These are phyloP conservation scores for Desoria tigrina DNA, from an alignment of 2,888 invertebrate genomes.

Conservation along the genomic window DNA sequence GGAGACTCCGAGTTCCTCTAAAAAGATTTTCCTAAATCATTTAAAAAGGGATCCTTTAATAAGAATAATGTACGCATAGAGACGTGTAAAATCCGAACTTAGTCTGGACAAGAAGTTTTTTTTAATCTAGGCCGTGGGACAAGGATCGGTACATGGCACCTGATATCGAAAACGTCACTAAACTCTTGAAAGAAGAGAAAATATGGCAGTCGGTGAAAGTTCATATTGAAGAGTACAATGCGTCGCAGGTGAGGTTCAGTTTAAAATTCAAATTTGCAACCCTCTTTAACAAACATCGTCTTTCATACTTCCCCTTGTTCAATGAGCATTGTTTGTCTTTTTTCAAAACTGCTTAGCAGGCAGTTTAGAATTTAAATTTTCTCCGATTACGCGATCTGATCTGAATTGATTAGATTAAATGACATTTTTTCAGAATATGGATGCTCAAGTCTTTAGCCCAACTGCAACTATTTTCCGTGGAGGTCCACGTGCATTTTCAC, in stretches of 20 bases:
- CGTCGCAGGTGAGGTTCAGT: constrained; percentile 55
- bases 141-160: constrained; percentile 68
- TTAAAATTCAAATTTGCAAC: background rate
- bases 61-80: no score
- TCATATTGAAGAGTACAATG: constrained; percentile 58
- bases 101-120: background rate
- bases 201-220: constrained; percentile 62
- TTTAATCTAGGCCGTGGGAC: constrained; percentile 61
- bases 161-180: constrained; percentile 65
- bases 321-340: no score
- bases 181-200: constrained; percentile 60
- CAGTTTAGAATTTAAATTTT: no score
- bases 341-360: no score
- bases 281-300: constrained; percentile 1
- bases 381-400: no score
- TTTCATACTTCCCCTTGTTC: no score
- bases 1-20: no score
- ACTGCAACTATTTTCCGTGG: constrained; percentile 55
- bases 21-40: no score
- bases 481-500: background rate
- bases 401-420: no score
- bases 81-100: no score
- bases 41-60: no score
- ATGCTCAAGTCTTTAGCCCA: constrained; percentile 62
- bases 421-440: constrained; percentile 59